Base-by-base conservation (phyloP, 2,797 vertebrate genomes). In the Sebastes matsubarae region DNA sequence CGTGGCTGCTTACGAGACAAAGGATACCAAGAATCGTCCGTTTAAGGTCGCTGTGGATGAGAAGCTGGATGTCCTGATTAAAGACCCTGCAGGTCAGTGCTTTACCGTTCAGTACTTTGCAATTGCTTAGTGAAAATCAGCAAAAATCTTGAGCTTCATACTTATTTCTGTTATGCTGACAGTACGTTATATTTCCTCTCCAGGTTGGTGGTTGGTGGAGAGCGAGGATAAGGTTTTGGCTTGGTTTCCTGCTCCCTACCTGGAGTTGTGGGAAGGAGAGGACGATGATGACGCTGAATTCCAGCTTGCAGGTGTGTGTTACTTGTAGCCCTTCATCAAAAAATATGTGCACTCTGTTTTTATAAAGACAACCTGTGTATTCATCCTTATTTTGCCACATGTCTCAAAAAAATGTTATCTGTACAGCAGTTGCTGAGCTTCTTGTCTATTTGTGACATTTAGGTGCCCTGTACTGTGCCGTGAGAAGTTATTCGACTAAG, bases 171-270 rank as follows among this genome's bases (percentile, higher is more conserved):
- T 30, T 0, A 2, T 52, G 10, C 36, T 83, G 1, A 80, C 12
- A 3, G 22, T 52, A 5, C 22, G 7, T 57, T 66, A 70, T 2
- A 13, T 57, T 63, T 75, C 5, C 16, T 61, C 18, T 74, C 3
- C 89, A 99, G 98, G 98, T 0, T 99, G 98, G 98, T 99, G 98
- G 98, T 95, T 99, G 68, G 98, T 99, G 78, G 97, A 96, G 82
- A 99, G 98, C 0, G 85, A 96, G 60, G 87, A 95, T 1, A 97
- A 96, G 76, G 82, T 86, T 22, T 83, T 95, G 24, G 97, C 98
- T 30, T 99, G 98, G 98, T 99, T 99, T 87, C 98, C 98, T 12
- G 97, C 97, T 73, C 96, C 97, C 0, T 99, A 96, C 64, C 91
- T 99, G 91, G 94, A 96, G 72, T 69, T 94, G 22, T 89, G 74